Conservation (phyloP, 2,797 vertebrate species). For the Pangasius krempfi region DNA sequence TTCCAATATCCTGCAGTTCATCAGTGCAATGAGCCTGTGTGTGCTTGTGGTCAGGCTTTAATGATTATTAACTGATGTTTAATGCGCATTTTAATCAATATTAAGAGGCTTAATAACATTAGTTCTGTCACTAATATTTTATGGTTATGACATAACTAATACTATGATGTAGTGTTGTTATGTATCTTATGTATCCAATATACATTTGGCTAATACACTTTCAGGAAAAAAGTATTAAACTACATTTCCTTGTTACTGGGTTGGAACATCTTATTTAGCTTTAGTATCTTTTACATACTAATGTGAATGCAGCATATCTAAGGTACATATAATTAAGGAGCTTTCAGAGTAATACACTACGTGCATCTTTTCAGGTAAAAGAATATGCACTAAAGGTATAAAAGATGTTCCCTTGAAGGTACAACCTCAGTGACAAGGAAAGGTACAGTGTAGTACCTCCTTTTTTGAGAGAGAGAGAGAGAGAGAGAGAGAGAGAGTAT, state of each 20-base stretch:
- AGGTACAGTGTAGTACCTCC: neutral
- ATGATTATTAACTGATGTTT: neutral
- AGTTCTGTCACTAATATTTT: neutral
- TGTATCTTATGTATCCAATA: neutral
- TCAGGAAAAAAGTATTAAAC: neutral
- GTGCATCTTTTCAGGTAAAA: neutral
- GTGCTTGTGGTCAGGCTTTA: neutral
- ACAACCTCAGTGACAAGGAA: neutral
- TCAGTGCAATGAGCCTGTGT: neutral
- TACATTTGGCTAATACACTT: neutral
- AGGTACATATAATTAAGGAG: neutral
- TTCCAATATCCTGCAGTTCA: slow-evolving; percentile 5
- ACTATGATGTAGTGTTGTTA: neutral
- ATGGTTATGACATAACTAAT: neutral
- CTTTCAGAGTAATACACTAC: neutral
- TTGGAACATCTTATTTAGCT: neutral
- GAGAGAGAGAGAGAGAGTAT: neutral
- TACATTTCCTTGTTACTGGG: neutral
- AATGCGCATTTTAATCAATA: neutral
- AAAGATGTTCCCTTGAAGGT: neutral
- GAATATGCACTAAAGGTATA: neutral
- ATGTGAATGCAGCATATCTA: neutral
- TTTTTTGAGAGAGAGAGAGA: neutral
- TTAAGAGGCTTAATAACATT: neutral
- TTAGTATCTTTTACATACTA: neutral